These are phyloP conservation scores for Muschampia plurimacula DNA, from an alignment of 2,888 invertebrate species.

Conservation along the genomic window DNA sequence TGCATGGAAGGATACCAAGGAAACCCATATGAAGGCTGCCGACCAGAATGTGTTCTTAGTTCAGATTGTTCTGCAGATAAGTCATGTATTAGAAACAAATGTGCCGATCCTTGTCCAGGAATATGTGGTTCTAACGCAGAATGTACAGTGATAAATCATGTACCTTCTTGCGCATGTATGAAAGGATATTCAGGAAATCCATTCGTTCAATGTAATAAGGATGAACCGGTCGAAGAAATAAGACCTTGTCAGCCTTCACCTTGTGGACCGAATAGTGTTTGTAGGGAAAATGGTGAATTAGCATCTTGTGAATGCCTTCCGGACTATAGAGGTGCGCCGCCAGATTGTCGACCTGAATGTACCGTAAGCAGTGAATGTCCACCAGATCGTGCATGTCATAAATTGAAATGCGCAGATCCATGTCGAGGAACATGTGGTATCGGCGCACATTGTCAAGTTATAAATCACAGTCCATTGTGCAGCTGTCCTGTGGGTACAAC, in stretches of 20 bases:
- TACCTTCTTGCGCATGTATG: slow-evolving; percentile 93
- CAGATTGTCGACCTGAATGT: slow-evolving; percentile 91
- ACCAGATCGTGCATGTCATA: slow-evolving; percentile 90
- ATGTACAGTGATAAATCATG: slow-evolving; percentile 93
- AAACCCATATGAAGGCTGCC: slow-evolving; percentile 94
- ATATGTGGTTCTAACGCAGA: slow-evolving; percentile 93
- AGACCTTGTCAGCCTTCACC: slow-evolving; percentile 91
- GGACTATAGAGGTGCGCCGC: slow-evolving; percentile 89
- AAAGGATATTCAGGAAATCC: slow-evolving; percentile 92
- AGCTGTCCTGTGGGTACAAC: slow-evolving; percentile 88
- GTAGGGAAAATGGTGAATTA: slow-evolving; percentile 89
- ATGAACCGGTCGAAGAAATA: slow-evolving; percentile 63
- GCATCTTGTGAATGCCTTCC: slow-evolving; percentile 91
- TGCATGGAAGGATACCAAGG: slow-evolving; percentile 93
- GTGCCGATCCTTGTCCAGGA: slow-evolving; percentile 94
- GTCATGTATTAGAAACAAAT: slow-evolving; percentile 93
- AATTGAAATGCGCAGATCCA: slow-evolving; percentile 92
- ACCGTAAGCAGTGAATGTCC: slow-evolving; percentile 92
- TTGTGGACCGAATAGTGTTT: slow-evolving; percentile 92
- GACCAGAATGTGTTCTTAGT: slow-evolving; percentile 94
- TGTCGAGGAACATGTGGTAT: slow-evolving; percentile 91
- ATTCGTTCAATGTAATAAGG: slow-evolving; percentile 71
- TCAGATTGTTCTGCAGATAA: slow-evolving; percentile 94
- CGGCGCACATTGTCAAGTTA: slow-evolving; percentile 90
- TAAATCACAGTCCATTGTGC: slow-evolving; percentile 93